A percentile compares a stretch with the other conserved stretches of the same genome.
These are phyloP conservation scores for Thysanoteuthis rhombus DNA, from an alignment of 2,888 invertebrate species.

Conservation along the genomic window DNA sequence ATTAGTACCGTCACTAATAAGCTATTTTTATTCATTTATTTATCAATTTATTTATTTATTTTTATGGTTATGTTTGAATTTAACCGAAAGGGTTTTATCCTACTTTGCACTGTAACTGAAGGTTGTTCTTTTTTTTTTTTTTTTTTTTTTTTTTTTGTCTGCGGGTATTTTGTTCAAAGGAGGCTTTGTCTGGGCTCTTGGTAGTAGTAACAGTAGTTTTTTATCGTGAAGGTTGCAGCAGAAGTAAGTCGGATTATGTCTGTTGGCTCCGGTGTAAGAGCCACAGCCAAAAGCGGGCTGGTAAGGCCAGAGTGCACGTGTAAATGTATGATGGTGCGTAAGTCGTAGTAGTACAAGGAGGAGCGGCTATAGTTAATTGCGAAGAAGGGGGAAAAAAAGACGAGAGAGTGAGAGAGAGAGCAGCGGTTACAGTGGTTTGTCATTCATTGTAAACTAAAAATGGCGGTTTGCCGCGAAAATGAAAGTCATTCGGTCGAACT, in stretches of 20 bases:
- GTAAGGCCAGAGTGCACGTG: background rate
- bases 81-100: too few species aligned
- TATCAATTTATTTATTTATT: too few species aligned
- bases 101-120: too few species aligned
- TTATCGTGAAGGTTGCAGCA: background rate
- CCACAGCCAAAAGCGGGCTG: background rate
- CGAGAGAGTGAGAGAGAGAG: background rate
- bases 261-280: background rate
- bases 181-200: too few species aligned
- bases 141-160: too few species aligned
- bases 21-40: too few species aligned
- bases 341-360: background rate
- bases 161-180: too few species aligned
- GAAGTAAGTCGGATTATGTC: background rate
- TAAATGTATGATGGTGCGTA: background rate
- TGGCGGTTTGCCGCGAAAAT: background rate
- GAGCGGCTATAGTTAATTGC: background rate
- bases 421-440: background rate
- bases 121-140: too few species aligned
- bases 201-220: background rate
- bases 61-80: too few species aligned
- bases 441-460: background rate
- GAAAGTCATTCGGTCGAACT: background rate
- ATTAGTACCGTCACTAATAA: too few species aligned
- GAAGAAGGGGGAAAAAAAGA: background rate